These are phyloP conservation scores for Bellardia bayeri DNA, from an alignment of 2,888 invertebrate species.

Conservation along the genomic window DNA sequence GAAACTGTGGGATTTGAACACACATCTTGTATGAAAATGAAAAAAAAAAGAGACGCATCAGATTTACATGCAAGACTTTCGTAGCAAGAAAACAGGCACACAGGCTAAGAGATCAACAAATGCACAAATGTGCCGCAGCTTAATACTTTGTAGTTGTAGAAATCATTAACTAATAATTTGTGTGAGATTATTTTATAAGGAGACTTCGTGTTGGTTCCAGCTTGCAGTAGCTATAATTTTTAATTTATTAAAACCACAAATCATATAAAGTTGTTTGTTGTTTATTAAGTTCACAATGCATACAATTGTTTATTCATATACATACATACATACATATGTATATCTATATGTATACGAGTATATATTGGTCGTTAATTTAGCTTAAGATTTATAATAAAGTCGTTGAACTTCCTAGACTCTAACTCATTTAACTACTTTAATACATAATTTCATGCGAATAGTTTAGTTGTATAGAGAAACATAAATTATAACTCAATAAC, in stretches of 20 bases:
- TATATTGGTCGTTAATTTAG: neutral
- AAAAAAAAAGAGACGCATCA: neutral
- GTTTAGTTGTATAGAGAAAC: neutral
- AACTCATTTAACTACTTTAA: slow-evolving; percentile 4
- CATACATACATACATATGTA: too few relatives aligned
- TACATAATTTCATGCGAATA: neutral
- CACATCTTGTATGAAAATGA: neutral
- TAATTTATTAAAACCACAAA: slow-evolving; percentile 4
- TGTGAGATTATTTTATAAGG: slow-evolving; percentile 22
- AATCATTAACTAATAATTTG: slow-evolving; percentile 14
- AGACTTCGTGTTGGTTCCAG: neutral
- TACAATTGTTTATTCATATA: too few relatives aligned
- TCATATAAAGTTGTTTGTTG: too few relatives aligned
- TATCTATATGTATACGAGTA: neutral
- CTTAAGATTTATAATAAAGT: slow-evolving; percentile 37
- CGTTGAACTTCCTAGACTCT: slow-evolving; percentile 58
- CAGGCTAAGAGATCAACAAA: neutral
- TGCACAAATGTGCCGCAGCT: neutral
- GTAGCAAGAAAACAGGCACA: neutral
- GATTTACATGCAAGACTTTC: too few relatives aligned
- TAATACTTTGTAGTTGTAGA: neutral
- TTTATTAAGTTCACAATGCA: too few relatives aligned
- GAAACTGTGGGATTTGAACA: neutral
- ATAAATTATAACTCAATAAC: slow-evolving; percentile 13
- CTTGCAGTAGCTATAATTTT: slow-evolving; percentile 5